phyloP scores from a whole-genome alignment of 2,888 invertebrate genomes.

The Megamerina dolium region DNA sequence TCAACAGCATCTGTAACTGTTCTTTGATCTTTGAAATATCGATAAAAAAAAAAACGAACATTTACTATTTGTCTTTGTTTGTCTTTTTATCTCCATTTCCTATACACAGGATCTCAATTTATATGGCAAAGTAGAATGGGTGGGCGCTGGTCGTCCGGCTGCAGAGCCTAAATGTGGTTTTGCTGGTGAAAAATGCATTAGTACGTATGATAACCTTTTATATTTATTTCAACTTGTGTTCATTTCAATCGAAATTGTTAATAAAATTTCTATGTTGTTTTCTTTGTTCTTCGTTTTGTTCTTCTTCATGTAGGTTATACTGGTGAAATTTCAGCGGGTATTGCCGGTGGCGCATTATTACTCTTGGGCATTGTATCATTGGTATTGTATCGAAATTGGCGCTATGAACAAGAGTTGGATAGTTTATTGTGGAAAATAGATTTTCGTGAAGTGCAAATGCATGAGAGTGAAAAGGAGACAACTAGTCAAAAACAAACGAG shows the following conservation, averaged over 20 bases:
- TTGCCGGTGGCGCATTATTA: slow-evolving; percentile 69
- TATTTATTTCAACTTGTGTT: background rate
- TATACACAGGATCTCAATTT: slow-evolving; percentile 65
- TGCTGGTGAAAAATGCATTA: slow-evolving; percentile 80
- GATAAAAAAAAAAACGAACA: no score
- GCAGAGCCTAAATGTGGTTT: slow-evolving; percentile 90
- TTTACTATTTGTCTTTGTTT: background rate
- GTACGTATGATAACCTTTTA: slow-evolving; percentile 62
- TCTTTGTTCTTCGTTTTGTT: slow-evolving; percentile 1
- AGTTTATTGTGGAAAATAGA: slow-evolving; percentile 92
- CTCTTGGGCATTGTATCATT: slow-evolving; percentile 67
- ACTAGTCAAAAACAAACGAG: slow-evolving; percentile 45
- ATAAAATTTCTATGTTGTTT: background rate
- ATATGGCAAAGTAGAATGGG: slow-evolving; percentile 70
- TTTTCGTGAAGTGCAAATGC: slow-evolving; percentile 78
- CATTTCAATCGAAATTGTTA: background rate
- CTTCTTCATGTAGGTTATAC: slow-evolving; percentile 64
- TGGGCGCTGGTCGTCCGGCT: slow-evolving; percentile 65
- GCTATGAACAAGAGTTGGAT: slow-evolving; percentile 88
- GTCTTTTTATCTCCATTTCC: background rate
- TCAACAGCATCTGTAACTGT: no score
- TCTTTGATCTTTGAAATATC: no score
- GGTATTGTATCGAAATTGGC: slow-evolving; percentile 83
- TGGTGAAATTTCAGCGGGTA: slow-evolving; percentile 74
- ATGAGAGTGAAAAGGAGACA: slow-evolving; percentile 54